Conservation (phyloP, 1,140 invertebrate genomes). For the Triops cancriformis region DNA sequence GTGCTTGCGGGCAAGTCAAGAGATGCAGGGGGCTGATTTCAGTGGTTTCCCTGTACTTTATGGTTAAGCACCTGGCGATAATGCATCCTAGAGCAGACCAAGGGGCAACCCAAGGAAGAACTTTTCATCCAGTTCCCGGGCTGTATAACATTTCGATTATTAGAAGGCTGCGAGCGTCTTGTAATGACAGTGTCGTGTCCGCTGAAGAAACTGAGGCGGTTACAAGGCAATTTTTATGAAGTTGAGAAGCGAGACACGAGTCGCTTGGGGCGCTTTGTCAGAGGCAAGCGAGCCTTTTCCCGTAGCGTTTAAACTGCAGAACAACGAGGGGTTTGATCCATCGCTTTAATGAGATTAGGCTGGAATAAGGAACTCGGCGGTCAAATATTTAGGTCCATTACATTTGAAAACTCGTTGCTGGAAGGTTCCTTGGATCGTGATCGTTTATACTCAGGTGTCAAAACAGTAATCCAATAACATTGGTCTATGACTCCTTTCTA, state of each 20-base stretch:
- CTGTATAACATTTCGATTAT: slow-evolving; percentile 12
- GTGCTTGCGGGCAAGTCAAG: not conserved
- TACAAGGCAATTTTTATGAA: not conserved
- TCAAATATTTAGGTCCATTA: not conserved
- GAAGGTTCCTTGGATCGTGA: not conserved
- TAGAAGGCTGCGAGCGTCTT: slow-evolving; percentile 1
- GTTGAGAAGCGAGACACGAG: slow-evolving; percentile 2
- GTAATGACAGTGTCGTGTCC: slow-evolving; percentile 5
- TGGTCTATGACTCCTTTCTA: not conserved
- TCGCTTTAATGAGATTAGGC: not conserved
- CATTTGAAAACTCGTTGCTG: not conserved
- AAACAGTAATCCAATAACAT: not conserved
- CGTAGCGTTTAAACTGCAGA: not conserved
- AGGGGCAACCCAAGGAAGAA: not conserved
- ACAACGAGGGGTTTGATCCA: not conserved
- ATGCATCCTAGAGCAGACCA: not conserved
- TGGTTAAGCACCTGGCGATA: slow-evolving; percentile 9
- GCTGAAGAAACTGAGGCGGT: not conserved
- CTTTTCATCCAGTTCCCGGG: not conserved
- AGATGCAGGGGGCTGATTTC: slow-evolving; percentile 11
- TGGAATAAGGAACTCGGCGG: not conserved
- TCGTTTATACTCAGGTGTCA: not conserved
- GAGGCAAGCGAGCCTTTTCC: not conserved
- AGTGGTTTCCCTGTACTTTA: not conserved
- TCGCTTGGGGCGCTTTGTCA: not conserved